Percentiles rank a stretch among this genome's conserved stretches.
Conservation (phyloP, 1,140 invertebrate species). For the Drosophila seguyi region DNA sequence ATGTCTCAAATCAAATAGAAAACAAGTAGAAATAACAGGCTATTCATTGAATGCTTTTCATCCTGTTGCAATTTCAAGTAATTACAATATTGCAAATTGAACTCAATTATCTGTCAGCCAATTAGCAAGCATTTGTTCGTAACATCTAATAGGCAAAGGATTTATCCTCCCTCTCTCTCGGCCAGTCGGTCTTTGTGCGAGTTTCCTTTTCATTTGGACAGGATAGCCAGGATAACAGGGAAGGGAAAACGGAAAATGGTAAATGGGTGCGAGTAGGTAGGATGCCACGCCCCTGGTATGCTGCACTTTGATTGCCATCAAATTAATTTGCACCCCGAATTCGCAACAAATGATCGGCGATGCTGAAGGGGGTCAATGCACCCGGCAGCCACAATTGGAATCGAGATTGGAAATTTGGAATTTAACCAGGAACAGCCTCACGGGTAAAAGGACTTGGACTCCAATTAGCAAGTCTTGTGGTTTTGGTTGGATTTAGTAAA, state of each 20-base stretch:
- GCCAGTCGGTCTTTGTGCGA: neutral
- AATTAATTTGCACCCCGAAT: conserved; percentile 67
- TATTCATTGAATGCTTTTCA: neutral
- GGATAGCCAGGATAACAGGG: neutral
- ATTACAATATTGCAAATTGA: conserved; percentile 12
- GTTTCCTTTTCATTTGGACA: conserved; percentile 3
- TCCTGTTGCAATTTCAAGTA: neutral
- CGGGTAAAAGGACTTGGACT: neutral
- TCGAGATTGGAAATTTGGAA: conserved; percentile 3
- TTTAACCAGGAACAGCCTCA: neutral
- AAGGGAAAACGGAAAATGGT: conserved; percentile 3
- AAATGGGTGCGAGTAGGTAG: conserved; percentile 13
- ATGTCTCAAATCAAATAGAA: neutral
- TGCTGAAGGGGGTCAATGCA: conserved; percentile 40
- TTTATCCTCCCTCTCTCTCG: neutral
- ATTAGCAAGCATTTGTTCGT: conserved; percentile 5
- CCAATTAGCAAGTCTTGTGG: neutral
- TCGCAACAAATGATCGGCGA: conserved; percentile 53
- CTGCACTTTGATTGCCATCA: conserved; percentile 39
- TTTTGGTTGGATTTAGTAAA: neutral
- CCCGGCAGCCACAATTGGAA: conserved; percentile 15
- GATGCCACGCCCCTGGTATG: conserved; percentile 19
- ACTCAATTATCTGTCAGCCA: conserved; percentile 11
- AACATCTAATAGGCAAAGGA: conserved; percentile 4
- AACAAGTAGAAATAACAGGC: neutral